A percentile compares a stretch with the other conserved stretches of the same genome.
Evolutionary conservation across 1,140 invertebrate genomes (phyloP).

Genomic region (Ruditapes philippinarum): DNA sequence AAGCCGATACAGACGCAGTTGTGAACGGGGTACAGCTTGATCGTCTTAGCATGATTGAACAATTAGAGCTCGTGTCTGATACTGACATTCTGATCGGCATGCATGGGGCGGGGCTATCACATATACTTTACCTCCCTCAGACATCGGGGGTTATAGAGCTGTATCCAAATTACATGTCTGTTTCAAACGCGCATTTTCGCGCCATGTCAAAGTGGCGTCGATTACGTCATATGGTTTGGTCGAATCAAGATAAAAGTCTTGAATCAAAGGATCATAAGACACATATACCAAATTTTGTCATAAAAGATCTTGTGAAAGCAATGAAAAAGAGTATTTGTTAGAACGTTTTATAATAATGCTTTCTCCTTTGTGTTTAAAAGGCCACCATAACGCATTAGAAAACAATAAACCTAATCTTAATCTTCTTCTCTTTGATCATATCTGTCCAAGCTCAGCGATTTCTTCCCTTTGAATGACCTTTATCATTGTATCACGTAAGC

Average conservation of each 20-base stretch:
- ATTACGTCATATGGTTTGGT: constrained; percentile 77
- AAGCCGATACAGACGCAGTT: constrained; percentile 32
- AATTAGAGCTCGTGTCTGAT: constrained; percentile 87
- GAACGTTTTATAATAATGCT: too few relatives aligned
- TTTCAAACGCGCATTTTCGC: constrained; percentile 55
- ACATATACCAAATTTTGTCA: constrained; percentile 17
- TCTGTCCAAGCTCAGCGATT: too few relatives aligned
- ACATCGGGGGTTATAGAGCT: constrained; percentile 98
- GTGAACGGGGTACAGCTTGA: constrained; percentile 79
- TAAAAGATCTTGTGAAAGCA: background rate
- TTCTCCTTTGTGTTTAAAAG: too few relatives aligned
- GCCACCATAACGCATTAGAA: too few relatives aligned
- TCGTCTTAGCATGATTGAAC: constrained; percentile 73
- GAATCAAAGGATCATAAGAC: constrained; percentile 47
- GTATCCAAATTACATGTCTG: constrained; percentile 87
- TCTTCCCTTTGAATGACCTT: too few relatives aligned
- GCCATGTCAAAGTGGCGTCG: constrained; percentile 79
- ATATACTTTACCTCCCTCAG: constrained; percentile 96
- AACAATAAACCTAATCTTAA: too few relatives aligned
- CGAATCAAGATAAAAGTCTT: constrained; percentile 66
- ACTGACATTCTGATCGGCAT: constrained; percentile 98
- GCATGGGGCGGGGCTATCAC: constrained; percentile 98
- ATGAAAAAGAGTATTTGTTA: constrained; percentile 46
- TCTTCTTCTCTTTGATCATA: too few relatives aligned
- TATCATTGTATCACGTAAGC: too few relatives aligned